Percentiles rank a stretch among this genome's conserved stretches.
Conservation (phyloP, 2,113 vertebrate species). For the Mola mola region DNA sequence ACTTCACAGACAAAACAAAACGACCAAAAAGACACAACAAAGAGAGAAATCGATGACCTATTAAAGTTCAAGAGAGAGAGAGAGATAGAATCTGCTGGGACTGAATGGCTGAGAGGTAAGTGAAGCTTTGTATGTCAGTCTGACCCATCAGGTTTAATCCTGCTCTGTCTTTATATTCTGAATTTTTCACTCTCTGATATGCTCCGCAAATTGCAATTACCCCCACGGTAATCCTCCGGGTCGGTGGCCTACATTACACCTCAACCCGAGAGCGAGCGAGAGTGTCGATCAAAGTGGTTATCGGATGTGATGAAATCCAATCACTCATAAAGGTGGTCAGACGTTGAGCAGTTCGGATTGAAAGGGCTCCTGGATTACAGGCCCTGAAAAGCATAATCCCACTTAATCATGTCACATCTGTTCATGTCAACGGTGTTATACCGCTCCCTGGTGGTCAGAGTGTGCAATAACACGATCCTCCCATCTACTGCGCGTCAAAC, state of each 20-base stretch:
- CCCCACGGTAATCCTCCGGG: conserved; percentile 69
- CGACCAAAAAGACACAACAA: too few relatives aligned
- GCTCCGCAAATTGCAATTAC: conserved; percentile 71
- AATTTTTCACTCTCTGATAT: conserved; percentile 61
- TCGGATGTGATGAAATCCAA: conserved; percentile 52
- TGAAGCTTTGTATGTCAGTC: conserved; percentile 22
- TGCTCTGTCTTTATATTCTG: conserved; percentile 54
- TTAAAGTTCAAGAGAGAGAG: not conserved
- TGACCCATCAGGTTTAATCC: conserved; percentile 59
- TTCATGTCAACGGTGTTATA: not conserved
- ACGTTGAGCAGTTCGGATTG: conserved; percentile 19
- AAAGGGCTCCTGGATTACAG: conserved; percentile 52
- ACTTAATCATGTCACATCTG: not conserved
- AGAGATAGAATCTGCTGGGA: conserved; percentile 35
- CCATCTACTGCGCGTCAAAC: not conserved
- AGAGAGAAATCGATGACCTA: too few relatives aligned
- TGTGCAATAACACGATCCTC: not conserved
- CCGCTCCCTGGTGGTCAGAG: conserved; percentile 41
- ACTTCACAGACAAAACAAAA: too few relatives aligned
- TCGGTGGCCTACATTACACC: conserved; percentile 57
- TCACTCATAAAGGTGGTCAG: conserved; percentile 48
- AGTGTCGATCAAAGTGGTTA: conserved; percentile 43
- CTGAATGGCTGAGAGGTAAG: conserved; percentile 33
- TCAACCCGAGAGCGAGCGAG: conserved; percentile 6
- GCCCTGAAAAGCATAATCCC: conserved; percentile 58